Conservation (phyloP, 1,140 invertebrate species). For the Thaumatotibia leucotreta region DNA sequence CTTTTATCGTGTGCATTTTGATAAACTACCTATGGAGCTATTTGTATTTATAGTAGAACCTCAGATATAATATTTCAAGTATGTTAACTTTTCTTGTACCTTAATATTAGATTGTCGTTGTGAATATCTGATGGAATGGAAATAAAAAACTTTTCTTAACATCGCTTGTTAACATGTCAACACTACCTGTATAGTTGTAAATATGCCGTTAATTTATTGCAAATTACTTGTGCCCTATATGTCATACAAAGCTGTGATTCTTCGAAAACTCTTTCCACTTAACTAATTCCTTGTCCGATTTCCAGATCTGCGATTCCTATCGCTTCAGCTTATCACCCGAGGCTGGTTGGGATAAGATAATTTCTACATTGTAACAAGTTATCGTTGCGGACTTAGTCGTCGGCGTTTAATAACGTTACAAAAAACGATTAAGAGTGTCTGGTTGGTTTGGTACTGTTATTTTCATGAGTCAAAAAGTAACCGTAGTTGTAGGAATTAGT, state of each 20-base stretch:
- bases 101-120: not conserved
- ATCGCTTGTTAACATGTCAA: not conserved
- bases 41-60: too few species aligned
- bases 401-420: too few species aligned
- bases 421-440: too few species aligned
- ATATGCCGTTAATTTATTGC: not conserved
- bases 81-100: not conserved
- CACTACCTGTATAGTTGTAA: not conserved
- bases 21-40: too few species aligned
- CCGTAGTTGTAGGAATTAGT: too few species aligned
- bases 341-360: not conserved
- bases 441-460: too few species aligned
- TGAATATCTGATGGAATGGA: too few species aligned
- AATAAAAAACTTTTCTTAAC: not conserved
- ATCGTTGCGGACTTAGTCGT: not conserved
- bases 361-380: not conserved
- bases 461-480: too few species aligned
- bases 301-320: not conserved
- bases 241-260: not conserved
- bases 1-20: too few species aligned
- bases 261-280: not conserved
- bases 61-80: too few species aligned
- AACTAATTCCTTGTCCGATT: not conserved
- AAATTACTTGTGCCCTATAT: not conserved
- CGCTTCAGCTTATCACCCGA: not conserved